These are phyloP conservation scores for Ctenochaetus hawaiiensis DNA, from an alignment of 2,797 vertebrate species.

Conservation along the genomic window DNA sequence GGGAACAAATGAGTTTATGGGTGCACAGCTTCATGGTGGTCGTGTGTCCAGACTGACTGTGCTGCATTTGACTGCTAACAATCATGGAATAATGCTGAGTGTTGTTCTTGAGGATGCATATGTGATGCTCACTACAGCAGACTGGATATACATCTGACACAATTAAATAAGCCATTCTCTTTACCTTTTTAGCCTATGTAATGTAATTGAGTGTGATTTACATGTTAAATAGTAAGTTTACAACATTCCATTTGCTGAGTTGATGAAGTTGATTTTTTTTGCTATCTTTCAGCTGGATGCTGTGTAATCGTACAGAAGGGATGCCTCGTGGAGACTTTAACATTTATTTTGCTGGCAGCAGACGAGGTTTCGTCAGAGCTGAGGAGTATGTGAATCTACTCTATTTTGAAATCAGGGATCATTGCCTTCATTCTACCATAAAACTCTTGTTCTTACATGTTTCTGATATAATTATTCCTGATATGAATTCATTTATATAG, in stretches of 20 bases:
- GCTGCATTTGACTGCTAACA: too few species aligned
- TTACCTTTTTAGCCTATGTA: not conserved
- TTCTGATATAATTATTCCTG: not conserved
- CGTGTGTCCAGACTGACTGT: too few species aligned
- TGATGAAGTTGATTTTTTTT: conserved; percentile 33
- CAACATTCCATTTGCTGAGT: not conserved
- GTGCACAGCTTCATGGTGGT: not conserved
- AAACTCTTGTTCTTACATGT: not conserved
- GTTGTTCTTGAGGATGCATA: not conserved
- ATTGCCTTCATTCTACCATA: not conserved
- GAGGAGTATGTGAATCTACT: conserved; percentile 81
- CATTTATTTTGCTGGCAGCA: conserved; percentile 84
- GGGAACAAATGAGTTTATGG: too few species aligned
- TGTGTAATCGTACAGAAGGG: conserved; percentile 69
- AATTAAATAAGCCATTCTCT: not conserved
- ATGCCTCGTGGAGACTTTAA: conserved; percentile 87
- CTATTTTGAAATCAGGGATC: conserved; percentile 14
- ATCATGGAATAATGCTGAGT: not conserved
- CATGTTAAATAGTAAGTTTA: conserved; percentile 12
- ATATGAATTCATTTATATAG: too few species aligned
- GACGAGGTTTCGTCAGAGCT: conserved; percentile 80
- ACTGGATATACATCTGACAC: not conserved
- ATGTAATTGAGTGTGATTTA: not conserved
- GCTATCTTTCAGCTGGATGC: conserved; percentile 73
- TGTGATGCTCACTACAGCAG: not conserved